Conservation (phyloP, 2,888 invertebrate species). For the Cantharis lateralis region DNA sequence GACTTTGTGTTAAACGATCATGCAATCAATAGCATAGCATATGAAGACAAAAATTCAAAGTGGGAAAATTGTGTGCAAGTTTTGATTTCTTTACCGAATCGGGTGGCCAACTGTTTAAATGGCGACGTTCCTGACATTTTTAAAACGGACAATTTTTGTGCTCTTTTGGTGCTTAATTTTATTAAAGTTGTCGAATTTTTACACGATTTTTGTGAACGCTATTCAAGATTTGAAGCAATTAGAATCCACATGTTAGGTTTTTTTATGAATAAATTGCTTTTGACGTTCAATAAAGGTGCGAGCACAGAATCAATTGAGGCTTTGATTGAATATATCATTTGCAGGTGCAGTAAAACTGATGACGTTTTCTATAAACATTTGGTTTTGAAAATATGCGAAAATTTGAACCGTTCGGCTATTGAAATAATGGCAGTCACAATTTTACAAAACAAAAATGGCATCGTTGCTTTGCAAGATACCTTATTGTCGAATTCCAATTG, state of each 20-base stretch:
- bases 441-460: slow-evolving; percentile 59
- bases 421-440: slow-evolving; percentile 63
- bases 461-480: slow-evolving; percentile 59
- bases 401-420: slow-evolving; percentile 64
- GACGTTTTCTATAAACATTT: slow-evolving; percentile 49
- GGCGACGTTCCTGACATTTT: slow-evolving; percentile 63
- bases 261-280: slow-evolving; percentile 66
- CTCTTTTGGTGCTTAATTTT: slow-evolving; percentile 64
- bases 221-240: slow-evolving; percentile 44
- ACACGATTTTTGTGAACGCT: slow-evolving; percentile 50
- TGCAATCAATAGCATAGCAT: slow-evolving; percentile 24
- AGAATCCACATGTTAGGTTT: slow-evolving; percentile 36
- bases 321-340: slow-evolving; percentile 62
- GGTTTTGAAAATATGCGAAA: slow-evolving; percentile 59
- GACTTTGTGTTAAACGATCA: slow-evolving; percentile 23
- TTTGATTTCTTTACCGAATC: slow-evolving; percentile 69
- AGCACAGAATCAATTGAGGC: slow-evolving; percentile 57
- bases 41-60: slow-evolving; percentile 37
- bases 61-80: slow-evolving; percentile 65
- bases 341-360: slow-evolving; percentile 57
- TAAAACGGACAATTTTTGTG: slow-evolving; percentile 62
- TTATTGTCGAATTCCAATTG: slow-evolving; percentile 63
- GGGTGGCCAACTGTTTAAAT: slow-evolving; percentile 70
- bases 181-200: slow-evolving; percentile 67
- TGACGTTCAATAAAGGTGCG: slow-evolving; percentile 60